A percentile compares a stretch with the other conserved stretches of the same genome.
phyloP scores from a whole-genome alignment of 2,113 vertebrate species.

The Pogonocichla stellata region DNA sequence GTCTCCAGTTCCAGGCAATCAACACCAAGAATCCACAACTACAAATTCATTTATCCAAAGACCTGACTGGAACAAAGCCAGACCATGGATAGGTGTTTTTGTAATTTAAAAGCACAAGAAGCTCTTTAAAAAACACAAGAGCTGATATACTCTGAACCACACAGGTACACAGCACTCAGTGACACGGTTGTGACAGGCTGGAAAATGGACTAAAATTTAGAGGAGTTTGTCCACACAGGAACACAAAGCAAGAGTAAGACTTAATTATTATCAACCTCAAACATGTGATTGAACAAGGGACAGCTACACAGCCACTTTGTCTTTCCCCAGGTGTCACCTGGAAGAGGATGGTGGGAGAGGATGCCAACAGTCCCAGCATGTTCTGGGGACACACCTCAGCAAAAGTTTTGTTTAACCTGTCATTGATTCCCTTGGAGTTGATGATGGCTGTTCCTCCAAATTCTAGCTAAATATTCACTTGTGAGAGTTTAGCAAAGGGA shows the following conservation, averaged over 20 bases:
- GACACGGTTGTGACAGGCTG: neutral
- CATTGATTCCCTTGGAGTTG: fast-evolving
- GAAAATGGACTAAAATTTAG: neutral
- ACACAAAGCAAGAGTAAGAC: neutral
- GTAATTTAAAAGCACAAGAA: neutral
- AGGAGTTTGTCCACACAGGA: neutral
- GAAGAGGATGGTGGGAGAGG: neutral
- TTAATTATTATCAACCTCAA: neutral
- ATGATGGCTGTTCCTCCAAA: neutral
- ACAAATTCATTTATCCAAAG: neutral
- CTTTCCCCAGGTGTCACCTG: neutral
- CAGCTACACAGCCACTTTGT: neutral
- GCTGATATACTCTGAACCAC: neutral
- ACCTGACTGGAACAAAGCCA: neutral
- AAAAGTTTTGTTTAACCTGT: neutral
- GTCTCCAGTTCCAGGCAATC: neutral
- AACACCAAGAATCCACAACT: neutral
- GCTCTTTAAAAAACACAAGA: neutral
- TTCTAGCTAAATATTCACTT: neutral
- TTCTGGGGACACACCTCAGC: neutral
- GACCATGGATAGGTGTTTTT: fast-evolving
- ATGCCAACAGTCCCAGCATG: neutral
- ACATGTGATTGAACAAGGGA: fast-evolving
- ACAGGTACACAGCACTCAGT: neutral
- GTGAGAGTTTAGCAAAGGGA: neutral